These are phyloP conservation scores for Bovichtus diacanthus DNA, from an alignment of 2,797 vertebrate genomes.

Conservation along the genomic window DNA sequence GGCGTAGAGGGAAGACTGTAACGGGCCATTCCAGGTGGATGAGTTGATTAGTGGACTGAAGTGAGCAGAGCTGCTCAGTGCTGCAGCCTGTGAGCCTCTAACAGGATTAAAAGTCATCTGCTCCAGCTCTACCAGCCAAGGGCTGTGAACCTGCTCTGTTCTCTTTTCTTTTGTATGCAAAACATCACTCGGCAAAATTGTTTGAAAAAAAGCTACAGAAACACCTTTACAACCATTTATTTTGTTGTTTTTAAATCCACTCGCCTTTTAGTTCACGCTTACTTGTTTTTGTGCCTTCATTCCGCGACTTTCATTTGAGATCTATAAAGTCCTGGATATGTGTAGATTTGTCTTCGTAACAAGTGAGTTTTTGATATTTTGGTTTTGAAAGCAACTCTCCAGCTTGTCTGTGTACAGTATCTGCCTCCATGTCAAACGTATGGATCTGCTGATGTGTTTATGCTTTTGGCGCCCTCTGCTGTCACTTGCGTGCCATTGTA, in stretches of 20 bases:
- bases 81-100: constrained; percentile 63
- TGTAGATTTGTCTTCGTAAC: neutral
- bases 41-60: constrained; percentile 57
- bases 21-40: constrained; percentile 57
- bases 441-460: constrained; percentile 44
- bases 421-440: constrained; percentile 59
- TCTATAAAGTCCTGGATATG: neutral
- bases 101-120: constrained; percentile 76
- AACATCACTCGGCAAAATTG: constrained; percentile 3
- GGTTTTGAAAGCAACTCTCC: constrained; percentile 33
- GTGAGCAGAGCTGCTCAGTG: constrained; percentile 48
- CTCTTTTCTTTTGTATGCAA: constrained; percentile 35
- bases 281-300: neutral
- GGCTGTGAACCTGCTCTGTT: constrained; percentile 26
- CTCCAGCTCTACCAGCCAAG: constrained; percentile 52
- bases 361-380: neutral
- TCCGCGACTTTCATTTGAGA: neutral
- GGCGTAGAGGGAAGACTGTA: neutral
- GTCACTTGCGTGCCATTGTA: constrained; percentile 42
- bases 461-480: constrained; percentile 75
- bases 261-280: neutral
- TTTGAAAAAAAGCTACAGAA: neutral
- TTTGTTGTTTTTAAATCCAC: neutral
- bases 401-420: constrained; percentile 51
- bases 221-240: neutral